A percentile compares a stretch with the other conserved stretches of the same genome.
phyloP scores from a whole-genome alignment of 2,797 vertebrate genomes.

The Acipenser ruthenus region DNA sequence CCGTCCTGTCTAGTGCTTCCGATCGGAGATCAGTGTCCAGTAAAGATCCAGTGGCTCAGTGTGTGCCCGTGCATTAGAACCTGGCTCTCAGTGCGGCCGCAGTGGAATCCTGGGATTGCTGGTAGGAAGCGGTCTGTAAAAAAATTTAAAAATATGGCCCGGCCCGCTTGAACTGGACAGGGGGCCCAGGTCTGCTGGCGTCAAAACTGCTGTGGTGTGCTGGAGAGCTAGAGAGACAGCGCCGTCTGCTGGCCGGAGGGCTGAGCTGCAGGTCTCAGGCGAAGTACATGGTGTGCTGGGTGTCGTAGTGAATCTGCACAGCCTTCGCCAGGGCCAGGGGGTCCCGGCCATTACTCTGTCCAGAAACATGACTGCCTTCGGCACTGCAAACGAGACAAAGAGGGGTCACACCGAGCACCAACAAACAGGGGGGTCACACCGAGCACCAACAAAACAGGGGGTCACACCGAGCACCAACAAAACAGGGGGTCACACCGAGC shows the following conservation, averaged over 20 bases:
- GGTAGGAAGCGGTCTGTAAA: constrained; percentile 67
- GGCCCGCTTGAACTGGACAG: constrained; percentile 42
- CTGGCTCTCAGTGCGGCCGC: constrained; percentile 65
- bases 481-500: no score
- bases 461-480: no score
- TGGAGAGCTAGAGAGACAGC: constrained; percentile 25
- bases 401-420: no score
- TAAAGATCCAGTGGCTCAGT: constrained; percentile 77
- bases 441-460: no score
- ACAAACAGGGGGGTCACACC: no score
- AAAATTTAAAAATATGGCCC: constrained; percentile 25
- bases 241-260: constrained; percentile 32
- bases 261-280: constrained; percentile 65
- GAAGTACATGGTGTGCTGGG: constrained; percentile 99
- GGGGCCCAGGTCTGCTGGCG: constrained; percentile 38
- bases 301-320: constrained; percentile 98
- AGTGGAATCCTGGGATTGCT: constrained; percentile 66
- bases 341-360: constrained; percentile 96
- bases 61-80: constrained; percentile 67
- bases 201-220: constrained; percentile 52
- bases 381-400: constrained; percentile 58
- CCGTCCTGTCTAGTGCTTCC: constrained; percentile 64
- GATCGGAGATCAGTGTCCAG: constrained; percentile 70
- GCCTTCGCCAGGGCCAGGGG: constrained; percentile 95
- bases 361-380: constrained; percentile 97